Base-by-base conservation (phyloP, 2,888 invertebrate genomes). In the Caenorhabditis sinica region DNA sequence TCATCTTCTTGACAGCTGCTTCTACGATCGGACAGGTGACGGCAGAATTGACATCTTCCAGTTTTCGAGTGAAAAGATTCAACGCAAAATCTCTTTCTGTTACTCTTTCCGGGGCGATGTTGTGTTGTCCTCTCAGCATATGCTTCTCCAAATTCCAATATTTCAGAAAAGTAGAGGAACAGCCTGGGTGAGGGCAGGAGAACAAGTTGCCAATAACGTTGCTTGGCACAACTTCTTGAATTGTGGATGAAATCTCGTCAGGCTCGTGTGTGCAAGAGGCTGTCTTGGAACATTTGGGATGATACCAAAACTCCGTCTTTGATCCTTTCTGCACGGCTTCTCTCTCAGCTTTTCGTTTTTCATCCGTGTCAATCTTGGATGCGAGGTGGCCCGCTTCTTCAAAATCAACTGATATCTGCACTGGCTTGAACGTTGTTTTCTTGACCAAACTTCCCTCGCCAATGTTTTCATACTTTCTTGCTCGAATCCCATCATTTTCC, bases 401-500 rank as follows among this genome's bases (percentile, higher is more conserved):
- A 36, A 60, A 60, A 2, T 30, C 11, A n/a, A 3, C 4, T 5
- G 60, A 30, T 60, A 30, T 17, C 17, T 17, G 28, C 17, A 60
- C 23, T 17, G 30, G 33, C 2, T 15, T 23, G 3, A 60, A 23
- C 33, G 11, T n/a, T 2, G n/a, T 15, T 51, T 68, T 49, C 4
- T 25, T 13, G 8, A 65, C 43, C 2, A 43, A 20, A 15, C 4
- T 13, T n/a, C 65, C 65, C 3, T 43, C 65, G 25, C 51, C 49
- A 68, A 68, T 68, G 1, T 28, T n/a, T 28, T 23, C 49, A 30
- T 68, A 68, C 8, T 30, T 2, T 2, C 30, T 9, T 45, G 25
- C 68, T 17, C 45, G 45, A 28, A 68, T 68, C 9, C 68, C 68
- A 28, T 15, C 28, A 13, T 68, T 17, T 17, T 45, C 49, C 23